Evolutionary conservation across 1,140 invertebrate genomes (phyloP), one percentile per base, ranked within the genome.

Genomic region (Leptopilina clavipes): DNA sequence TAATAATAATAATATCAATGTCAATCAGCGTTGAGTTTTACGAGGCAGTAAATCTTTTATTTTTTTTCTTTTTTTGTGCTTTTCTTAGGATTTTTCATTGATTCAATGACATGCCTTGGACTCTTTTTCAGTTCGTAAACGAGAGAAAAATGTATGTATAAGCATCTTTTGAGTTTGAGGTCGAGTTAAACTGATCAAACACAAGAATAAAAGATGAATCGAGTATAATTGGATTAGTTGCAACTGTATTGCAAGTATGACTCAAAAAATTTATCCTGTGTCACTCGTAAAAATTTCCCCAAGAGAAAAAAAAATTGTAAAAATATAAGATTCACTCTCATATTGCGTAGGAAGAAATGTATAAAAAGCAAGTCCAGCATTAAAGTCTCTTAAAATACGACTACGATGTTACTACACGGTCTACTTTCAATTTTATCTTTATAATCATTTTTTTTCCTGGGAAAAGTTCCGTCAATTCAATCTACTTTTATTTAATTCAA

Each of bases 71-170:
- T 31, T 31, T 65, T 65, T 54, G n/a, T 54, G 54, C 22, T 10
- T 59, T 59, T 65, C 25, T 22, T 65, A 14, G 2, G 59, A 37
- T 25, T 65, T 65, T 65, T 65, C 59, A 65, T 31, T 31, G 59
- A 65, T 65, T 65, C 59, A 65, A 65, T 65, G 59, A 31, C 59
- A 31, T 65, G 59, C 59, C 59, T 65, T 31, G 56, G 56, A 65
- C 56, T 65, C 56, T 65, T 65, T 65, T 65, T 31, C 56, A 65
- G 56, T 65, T 65, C 14, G 56, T 65, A 31, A 65, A 65, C 56
- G 56, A 65, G 59, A 65, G 25, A 65, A 65, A 65, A 40, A 40
- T 40, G 37, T n/a, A 22, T 65, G 25, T 65, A 65, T 31, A 65
- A 65, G 22, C 22, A 25, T 37, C 22, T 65, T 40, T n/a, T 65